These are phyloP conservation scores for Sepioteuthis lessoniana DNA, from an alignment of 2,888 invertebrate species.

Conservation along the genomic window DNA sequence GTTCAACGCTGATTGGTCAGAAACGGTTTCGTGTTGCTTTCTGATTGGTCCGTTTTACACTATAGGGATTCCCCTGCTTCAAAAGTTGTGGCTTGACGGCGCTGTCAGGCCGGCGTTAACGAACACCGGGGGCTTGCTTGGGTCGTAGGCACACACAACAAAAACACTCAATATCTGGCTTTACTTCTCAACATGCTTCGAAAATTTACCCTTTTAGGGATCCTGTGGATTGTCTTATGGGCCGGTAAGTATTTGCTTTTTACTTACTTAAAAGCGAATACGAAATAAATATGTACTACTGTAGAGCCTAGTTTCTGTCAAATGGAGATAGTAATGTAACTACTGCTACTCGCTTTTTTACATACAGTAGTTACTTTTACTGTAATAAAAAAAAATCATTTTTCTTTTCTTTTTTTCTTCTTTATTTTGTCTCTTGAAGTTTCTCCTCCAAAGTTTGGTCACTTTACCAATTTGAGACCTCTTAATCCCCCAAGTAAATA, in stretches of 20 bases:
- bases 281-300: too few relatives aligned
- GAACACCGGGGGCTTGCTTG: slow-evolving; percentile 41
- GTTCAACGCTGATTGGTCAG: slow-evolving; percentile 65
- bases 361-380: background rate
- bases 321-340: background rate
- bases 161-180: background rate
- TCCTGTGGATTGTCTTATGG: slow-evolving; percentile 42
- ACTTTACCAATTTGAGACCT: background rate
- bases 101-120: slow-evolving; percentile 42
- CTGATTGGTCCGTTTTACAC: slow-evolving; percentile 61
- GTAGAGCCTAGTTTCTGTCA: too few relatives aligned
- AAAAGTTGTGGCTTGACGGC: slow-evolving; percentile 44
- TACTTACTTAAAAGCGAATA: background rate
- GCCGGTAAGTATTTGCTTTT: slow-evolving; percentile 42
- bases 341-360: background rate
- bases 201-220: slow-evolving; percentile 48
- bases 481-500: background rate
- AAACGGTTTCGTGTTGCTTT: slow-evolving; percentile 61
- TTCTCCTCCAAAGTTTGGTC: background rate
- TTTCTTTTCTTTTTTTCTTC: too few relatives aligned
- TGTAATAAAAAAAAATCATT: too few relatives aligned
- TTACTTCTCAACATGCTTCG: slow-evolving; percentile 15
- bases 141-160: slow-evolving; percentile 36
- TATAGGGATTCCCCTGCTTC: slow-evolving; percentile 64
- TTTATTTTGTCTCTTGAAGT: too few relatives aligned